These are phyloP conservation scores for Drosophila nigromelanica DNA, from an alignment of 1,140 invertebrate genomes.

Conservation along the genomic window DNA sequence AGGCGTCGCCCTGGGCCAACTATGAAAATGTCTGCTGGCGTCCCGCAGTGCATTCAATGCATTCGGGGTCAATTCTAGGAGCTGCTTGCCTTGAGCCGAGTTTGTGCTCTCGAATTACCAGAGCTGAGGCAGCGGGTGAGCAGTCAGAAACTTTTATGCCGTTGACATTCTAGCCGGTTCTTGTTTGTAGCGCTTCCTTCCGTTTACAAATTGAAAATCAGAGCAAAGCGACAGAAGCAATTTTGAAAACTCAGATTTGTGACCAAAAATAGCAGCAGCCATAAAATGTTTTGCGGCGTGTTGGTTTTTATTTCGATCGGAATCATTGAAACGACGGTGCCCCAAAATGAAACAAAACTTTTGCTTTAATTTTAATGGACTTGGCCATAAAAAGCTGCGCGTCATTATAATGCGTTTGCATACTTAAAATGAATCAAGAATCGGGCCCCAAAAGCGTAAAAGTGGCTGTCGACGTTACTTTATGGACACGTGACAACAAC, in stretches of 20 bases:
- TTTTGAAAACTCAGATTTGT: conserved; percentile 26
- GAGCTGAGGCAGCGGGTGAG: conserved; percentile 4
- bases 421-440: conserved; percentile 75
- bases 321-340: conserved; percentile 66
- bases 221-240: conserved; percentile 24
- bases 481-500: conserved; percentile 79
- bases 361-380: conserved; percentile 81
- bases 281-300: conserved; percentile 34
- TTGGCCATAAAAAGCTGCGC: conserved; percentile 66
- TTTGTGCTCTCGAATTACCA: conserved; percentile 57
- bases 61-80: conserved; percentile 52
- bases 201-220: conserved; percentile 66
- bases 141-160: conserved; percentile 33
- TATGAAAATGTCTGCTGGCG: conserved; percentile 37
- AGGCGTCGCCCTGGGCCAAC: conserved; percentile 42
- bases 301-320: conserved; percentile 54
- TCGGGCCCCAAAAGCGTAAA: conserved; percentile 48
- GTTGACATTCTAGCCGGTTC: conserved; percentile 54
- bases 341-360: conserved; percentile 60
- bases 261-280: conserved; percentile 28
- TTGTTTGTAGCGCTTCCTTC: conserved; percentile 52
- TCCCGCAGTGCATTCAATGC: conserved; percentile 55
- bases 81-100: conserved; percentile 30
- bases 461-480: conserved; percentile 51
- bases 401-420: conserved; percentile 80